Conservation (phyloP, 2,797 vertebrate genomes). For the Anguilla obscura region DNA sequence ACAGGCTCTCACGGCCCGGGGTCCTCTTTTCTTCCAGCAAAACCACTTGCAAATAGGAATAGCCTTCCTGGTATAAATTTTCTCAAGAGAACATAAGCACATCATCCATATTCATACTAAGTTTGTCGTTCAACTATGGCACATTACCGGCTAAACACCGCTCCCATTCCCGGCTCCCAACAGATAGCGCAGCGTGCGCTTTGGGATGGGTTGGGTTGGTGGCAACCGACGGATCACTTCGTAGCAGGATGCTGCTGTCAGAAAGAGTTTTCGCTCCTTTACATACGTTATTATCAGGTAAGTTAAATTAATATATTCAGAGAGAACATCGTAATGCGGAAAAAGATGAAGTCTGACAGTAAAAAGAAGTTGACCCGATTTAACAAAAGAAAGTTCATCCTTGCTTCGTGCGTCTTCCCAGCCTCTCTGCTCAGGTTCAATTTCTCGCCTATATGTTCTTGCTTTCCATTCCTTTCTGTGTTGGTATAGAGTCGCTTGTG, state of each 20-base stretch:
- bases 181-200: background rate
- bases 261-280: background rate
- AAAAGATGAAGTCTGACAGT: background rate
- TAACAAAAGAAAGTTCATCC: conserved; percentile 19
- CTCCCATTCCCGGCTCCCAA: background rate
- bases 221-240: background rate
- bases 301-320: background rate
- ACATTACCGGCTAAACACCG: background rate
- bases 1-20: conserved; percentile 28
- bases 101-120: background rate
- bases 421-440: background rate
- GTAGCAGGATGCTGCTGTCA: background rate
- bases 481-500: background rate
- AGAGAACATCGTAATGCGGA: background rate
- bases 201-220: background rate
- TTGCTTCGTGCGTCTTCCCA: background rate
- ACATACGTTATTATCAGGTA: background rate
- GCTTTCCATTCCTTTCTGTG: background rate
- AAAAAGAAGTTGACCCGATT: background rate
- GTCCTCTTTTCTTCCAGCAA: conserved; percentile 7
- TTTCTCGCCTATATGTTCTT: conserved; percentile 13
- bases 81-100: background rate
- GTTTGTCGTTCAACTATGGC: conserved; percentile 15
- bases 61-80: background rate
- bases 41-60: conserved; percentile 12